These are phyloP conservation scores for Pachypanchax playfairii DNA, from an alignment of 2,113 vertebrate genomes.

Conservation along the genomic window DNA sequence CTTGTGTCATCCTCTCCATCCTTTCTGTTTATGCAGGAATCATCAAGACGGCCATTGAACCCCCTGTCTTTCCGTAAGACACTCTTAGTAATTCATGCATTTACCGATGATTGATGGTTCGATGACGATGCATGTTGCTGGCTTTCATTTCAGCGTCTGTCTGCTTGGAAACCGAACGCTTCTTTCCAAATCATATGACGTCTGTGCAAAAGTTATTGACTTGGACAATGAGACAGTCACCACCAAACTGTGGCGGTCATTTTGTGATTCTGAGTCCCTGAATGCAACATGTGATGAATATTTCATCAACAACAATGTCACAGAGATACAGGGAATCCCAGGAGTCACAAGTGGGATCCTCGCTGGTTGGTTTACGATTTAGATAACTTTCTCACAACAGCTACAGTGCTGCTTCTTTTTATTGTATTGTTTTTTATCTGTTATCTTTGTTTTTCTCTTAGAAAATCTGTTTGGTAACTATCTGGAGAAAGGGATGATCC, in stretches of 20 bases:
- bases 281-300: slow-evolving; percentile 96
- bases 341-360: slow-evolving; percentile 93
- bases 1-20: slow-evolving; percentile 97
- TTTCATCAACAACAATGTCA: slow-evolving; percentile 90
- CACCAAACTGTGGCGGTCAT: slow-evolving; percentile 91
- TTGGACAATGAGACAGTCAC: slow-evolving; percentile 90
- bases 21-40: slow-evolving; percentile 94
- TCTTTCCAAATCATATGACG: slow-evolving; percentile 86
- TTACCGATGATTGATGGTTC: background rate
- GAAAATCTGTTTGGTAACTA: slow-evolving; percentile 95
- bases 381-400: background rate
- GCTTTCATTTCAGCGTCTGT: slow-evolving; percentile 84
- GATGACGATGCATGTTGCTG: background rate
- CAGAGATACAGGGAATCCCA: slow-evolving; percentile 93
- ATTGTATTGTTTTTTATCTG: too few relatives aligned
- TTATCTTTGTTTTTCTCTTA: slow-evolving; percentile 42
- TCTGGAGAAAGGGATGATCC: slow-evolving; percentile 86
- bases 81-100: background rate
- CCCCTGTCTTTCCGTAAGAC: slow-evolving; percentile 95
- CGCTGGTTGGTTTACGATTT: slow-evolving; percentile 78
- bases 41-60: slow-evolving; percentile 93
- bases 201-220: slow-evolving; percentile 92
- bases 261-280: slow-evolving; percentile 92
- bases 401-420: background rate
- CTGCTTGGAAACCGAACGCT: slow-evolving; percentile 95